phyloP scores from a whole-genome alignment of 2,797 vertebrate genomes.

The Notolepis coatsorum region DNA sequence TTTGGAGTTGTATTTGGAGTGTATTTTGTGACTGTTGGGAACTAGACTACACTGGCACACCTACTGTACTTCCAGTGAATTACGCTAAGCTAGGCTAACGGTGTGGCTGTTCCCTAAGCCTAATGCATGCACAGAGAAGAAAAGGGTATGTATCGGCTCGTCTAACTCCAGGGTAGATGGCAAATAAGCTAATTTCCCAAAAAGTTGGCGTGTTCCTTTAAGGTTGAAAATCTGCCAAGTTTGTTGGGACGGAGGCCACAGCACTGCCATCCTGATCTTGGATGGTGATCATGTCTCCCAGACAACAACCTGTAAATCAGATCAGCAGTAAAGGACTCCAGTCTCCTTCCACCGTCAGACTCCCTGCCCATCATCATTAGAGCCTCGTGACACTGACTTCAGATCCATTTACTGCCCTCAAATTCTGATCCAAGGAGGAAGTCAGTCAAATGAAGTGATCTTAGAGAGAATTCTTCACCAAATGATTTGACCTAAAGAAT shows the following conservation, averaged over 20 bases:
- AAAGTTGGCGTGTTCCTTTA: too few relatives aligned
- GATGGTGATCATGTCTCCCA: constrained; percentile 47
- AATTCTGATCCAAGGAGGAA: constrained; percentile 2
- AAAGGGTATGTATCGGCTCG: too few relatives aligned
- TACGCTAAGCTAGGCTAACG: too few relatives aligned
- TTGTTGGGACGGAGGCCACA: not conserved
- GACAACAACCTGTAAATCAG: constrained; percentile 64
- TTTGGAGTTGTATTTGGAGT: too few relatives aligned
- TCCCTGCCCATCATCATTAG: constrained; percentile 6
- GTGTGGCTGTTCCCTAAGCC: too few relatives aligned
- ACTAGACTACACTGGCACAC: too few relatives aligned
- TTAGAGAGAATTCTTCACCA: not conserved
- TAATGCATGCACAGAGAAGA: too few relatives aligned
- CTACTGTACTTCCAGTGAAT: too few relatives aligned
- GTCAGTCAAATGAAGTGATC: not conserved
- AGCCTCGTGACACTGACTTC: constrained; percentile 6
- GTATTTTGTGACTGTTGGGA: too few relatives aligned
- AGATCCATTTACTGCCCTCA: not conserved
- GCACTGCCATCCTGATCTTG: constrained; percentile 31
- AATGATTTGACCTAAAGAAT: too few relatives aligned
- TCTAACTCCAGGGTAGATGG: too few relatives aligned
- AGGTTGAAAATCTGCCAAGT: constrained; percentile 4
- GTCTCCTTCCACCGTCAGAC: constrained; percentile 54
- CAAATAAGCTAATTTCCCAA: too few relatives aligned
- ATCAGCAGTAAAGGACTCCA: constrained; percentile 51